Evolutionary conservation across 2,113 vertebrate genomes (phyloP), one percentile per base, ranked within the genome.

Genomic region (Catharus bicknelli): DNA sequence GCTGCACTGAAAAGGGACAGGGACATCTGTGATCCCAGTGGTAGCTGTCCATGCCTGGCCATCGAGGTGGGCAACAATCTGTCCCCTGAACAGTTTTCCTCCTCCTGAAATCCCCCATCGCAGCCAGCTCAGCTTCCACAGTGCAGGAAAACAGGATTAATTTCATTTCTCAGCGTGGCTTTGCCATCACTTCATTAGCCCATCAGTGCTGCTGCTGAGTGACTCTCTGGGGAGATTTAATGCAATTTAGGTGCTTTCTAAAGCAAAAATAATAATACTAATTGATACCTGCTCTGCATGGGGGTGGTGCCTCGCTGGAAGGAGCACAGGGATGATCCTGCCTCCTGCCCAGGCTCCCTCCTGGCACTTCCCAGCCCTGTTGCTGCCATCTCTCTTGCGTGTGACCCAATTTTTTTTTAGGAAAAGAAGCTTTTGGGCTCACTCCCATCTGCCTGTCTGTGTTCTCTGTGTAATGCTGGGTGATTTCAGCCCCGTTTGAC

Each of bases 381-480:
- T n/a, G 51, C 59, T 83, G 83, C 59, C 64, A 21, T 30, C 9
- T 29, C 59, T 40, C 47, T 7, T 3, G 30, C 0, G 0, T 1
- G 1, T 61, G 54, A 90, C 67, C 86, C 42, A 42, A 1, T 64
- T 92, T 76, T 90, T 43, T 45, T 67, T 90, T 83, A 81, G 84
- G 77, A 73, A 90, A 92, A 95, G 54, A 36, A 68, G 80, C n/a
- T 92, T 95, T 66, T 69, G 68, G 76, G 63, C 55, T 92, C 63
- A 10, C 0, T 0, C 62, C 54, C 90, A 34, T 86, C 76, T 57
- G 75, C 51, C 75, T 8, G 7, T 61, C 68, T 70, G 78, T 9
- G 10, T 40, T 40, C 27, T n/a, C 55, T 47, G 23, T 7, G 54
- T 4, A 7, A 48, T 51, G 57, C 69, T 18, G 34, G 57, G 23